Percentiles rank a stretch among this genome's conserved stretches.
Conservation (phyloP, 2,113 vertebrate genomes). For the Shinisaurus crocodilurus region DNA sequence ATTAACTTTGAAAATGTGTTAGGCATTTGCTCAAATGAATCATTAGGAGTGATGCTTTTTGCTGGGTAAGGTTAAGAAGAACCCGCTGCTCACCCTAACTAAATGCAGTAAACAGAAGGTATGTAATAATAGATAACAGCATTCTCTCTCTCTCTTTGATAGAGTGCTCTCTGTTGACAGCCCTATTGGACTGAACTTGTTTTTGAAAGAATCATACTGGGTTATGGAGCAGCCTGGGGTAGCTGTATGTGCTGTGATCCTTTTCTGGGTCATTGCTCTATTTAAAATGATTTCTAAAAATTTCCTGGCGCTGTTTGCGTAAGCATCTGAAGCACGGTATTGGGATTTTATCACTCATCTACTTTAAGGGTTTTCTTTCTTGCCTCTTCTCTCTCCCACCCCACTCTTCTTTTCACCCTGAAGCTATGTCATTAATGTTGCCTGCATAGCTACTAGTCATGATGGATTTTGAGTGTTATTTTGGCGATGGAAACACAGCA, state of each 20-base stretch:
- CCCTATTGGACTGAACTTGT: conserved; percentile 11
- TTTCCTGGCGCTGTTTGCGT: conserved; percentile 33
- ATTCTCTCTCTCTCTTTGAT: background rate
- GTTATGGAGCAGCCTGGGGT: conserved; percentile 32
- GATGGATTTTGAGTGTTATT: conserved; percentile 51
- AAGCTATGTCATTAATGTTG: conserved; percentile 22
- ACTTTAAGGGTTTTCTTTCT: background rate
- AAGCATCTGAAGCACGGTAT: conserved; percentile 22
- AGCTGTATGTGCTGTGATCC: conserved; percentile 1
- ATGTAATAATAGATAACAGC: background rate
- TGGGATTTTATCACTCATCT: conserved; percentile 27
- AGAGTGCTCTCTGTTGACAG: background rate
- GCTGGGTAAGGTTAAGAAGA: conserved; percentile 3
- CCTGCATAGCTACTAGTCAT: conserved; percentile 15
- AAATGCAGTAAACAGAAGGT: conserved; percentile 5
- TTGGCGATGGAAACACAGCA: conserved; percentile 38
- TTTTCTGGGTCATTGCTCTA: conserved; percentile 44
- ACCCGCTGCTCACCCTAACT: background rate
- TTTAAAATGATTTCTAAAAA: conserved; percentile 42
- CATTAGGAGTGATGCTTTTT: conserved; percentile 22
- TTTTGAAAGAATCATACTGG: conserved; percentile 18
- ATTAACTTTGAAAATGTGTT: conserved; percentile 52
- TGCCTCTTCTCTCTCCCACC: conserved; percentile 22
- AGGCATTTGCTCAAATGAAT: background rate
- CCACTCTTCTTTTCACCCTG: conserved; percentile 27